A percentile compares a stretch with the other conserved stretches of the same genome.
phyloP scores from a whole-genome alignment of 2,888 invertebrate species.

The Drosophila putrida region DNA sequence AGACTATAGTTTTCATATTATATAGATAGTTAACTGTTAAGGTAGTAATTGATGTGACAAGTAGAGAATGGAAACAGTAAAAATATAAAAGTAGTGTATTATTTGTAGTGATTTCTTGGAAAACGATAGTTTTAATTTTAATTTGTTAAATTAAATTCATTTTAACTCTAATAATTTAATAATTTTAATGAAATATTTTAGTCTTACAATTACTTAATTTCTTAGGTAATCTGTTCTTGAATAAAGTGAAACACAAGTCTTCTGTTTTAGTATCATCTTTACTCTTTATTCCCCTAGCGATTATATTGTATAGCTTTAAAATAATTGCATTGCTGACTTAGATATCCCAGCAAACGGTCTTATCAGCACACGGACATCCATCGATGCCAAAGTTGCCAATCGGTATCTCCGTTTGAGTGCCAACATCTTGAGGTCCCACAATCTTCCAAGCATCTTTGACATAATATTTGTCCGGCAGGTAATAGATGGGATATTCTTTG shows the following conservation, averaged over 20 bases:
- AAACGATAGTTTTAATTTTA: no score
- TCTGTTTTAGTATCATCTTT: constrained; percentile 2
- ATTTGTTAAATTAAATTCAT: no score
- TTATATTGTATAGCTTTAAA: background rate
- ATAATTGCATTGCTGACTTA: constrained; percentile 3
- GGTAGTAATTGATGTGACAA: no score
- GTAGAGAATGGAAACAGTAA: no score
- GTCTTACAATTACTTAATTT: background rate
- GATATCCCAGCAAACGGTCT: constrained; percentile 65
- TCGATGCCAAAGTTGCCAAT: constrained; percentile 66
- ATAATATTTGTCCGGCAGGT: constrained; percentile 56
- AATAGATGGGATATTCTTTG: constrained; percentile 50
- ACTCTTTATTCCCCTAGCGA: constrained; percentile 42
- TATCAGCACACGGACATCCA: constrained; percentile 66
- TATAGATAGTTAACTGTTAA: no score
- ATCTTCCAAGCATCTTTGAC: constrained; percentile 14
- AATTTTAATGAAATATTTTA: background rate
- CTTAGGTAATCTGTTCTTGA: background rate
- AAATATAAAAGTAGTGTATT: no score
- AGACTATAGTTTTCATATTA: no score
- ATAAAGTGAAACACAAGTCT: background rate
- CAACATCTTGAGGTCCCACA: constrained; percentile 44
- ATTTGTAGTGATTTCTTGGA: no score
- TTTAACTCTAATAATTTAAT: background rate
- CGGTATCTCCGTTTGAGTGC: constrained; percentile 62